Base-by-base conservation (phyloP, 2,797 vertebrate genomes). In the Cossypha niveicapilla region DNA sequence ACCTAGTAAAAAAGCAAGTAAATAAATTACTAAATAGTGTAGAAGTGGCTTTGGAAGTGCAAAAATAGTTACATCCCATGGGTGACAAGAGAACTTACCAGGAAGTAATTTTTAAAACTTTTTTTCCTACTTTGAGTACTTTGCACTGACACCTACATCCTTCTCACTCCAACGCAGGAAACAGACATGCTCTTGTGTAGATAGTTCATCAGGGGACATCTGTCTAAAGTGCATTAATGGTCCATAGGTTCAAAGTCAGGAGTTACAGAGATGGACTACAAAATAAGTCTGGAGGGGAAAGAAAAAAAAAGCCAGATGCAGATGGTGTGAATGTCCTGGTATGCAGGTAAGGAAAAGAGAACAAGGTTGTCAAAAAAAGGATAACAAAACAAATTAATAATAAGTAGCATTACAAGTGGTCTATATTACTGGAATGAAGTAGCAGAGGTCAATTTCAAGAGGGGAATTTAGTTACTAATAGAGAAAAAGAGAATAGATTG, bases 101-200 rank as follows among this genome's bases (percentile, higher is more conserved):
- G 58, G 71, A 92, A 90, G 50, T 53, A 32, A 11, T 48, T 83
- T 82, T 39, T n/a, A 3, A 1, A 32, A 5, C 6, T 27, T 66
- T 73, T 87, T 93, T 92, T n/a, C 54, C 74, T 78, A 41, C 73
- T 58, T 56, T 13, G 19, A 65, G 50, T 65, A 54, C 39, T 68
- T 86, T 78, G 58, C 39, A 30, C 35, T 88, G 53, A 88, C 92
- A 84, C 86, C 90, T 93, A 93, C 92, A 30, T 11, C 47, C 93
- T 93, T 94, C 73, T 91, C 81, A 73, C 78, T 92, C 66, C 58
- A 83, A 34, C 6, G 1, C 88, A 90, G 79, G 77, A 94, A 90
- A 65, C 47, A 84, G 50, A 62, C 28, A 53, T 34, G 51, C 54
- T 73, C 35, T n/a, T 62, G 35, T 32, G 50, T 50, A 50, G 37